phyloP scores from a whole-genome alignment of 2,113 vertebrate genomes.

The Lamprotornis superbus region DNA sequence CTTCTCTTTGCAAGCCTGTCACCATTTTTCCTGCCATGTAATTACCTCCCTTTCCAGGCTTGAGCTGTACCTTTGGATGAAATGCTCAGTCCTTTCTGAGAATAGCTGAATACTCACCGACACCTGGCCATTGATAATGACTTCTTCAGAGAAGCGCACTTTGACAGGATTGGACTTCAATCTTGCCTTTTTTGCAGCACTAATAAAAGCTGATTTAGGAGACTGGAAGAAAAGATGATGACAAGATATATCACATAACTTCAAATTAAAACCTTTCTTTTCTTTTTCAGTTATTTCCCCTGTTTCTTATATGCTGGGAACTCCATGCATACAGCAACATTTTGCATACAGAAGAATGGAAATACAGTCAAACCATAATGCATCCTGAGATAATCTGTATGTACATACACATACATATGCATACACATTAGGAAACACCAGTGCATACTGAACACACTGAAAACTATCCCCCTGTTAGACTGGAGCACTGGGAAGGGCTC shows the following conservation, averaged over 20 bases:
- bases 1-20: background rate
- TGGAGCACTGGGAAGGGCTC: background rate
- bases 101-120: conserved; percentile 83
- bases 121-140: conserved; percentile 97
- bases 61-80: background rate
- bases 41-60: background rate
- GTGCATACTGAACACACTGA: background rate
- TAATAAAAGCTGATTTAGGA: conserved; percentile 99
- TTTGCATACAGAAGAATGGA: background rate
- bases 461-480: background rate
- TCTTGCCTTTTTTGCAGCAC: conserved; percentile 98
- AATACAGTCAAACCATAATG: background rate
- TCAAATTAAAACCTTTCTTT: background rate
- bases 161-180: conserved; percentile 99
- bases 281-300: background rate
- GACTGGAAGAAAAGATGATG: conserved; percentile 78
- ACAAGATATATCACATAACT: conserved; percentile 23
- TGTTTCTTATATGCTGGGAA: background rate
- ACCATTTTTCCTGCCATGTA: background rate
- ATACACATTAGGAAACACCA: background rate
- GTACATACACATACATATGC: background rate
- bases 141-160: conserved; percentile 97
- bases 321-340: background rate
- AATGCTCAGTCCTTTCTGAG: background rate
- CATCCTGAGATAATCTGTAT: background rate